A percentile compares a stretch with the other conserved stretches of the same genome.
Conservation (phyloP, 2,113 vertebrate genomes). For the Dasyprocta punctata region DNA sequence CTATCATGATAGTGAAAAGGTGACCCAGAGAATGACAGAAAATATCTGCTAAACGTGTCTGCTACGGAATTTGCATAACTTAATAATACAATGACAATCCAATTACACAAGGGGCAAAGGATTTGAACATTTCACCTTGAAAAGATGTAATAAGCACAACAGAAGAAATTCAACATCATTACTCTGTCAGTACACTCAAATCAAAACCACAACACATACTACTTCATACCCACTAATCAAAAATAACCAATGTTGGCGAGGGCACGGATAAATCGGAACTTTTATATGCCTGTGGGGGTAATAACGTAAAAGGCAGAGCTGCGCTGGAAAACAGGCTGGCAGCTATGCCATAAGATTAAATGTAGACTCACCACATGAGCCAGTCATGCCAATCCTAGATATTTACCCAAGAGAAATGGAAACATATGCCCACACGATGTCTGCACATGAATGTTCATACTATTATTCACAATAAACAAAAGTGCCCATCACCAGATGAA, state of each 20-base stretch:
- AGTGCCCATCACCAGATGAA: neutral
- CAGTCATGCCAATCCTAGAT: neutral
- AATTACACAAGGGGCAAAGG: neutral
- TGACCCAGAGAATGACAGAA: neutral
- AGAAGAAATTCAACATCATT: neutral
- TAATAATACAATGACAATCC: neutral
- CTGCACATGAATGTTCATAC: neutral
- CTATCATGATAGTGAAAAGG: neutral
- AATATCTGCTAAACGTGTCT: neutral
- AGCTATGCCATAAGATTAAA: neutral
- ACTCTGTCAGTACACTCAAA: neutral
- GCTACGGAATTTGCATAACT: neutral
- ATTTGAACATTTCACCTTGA: neutral
- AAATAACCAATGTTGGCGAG: neutral
- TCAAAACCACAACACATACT: neutral
- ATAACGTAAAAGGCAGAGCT: neutral
- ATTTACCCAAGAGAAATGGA: neutral
- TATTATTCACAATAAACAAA: neutral
- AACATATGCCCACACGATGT: neutral
- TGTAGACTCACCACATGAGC: neutral
- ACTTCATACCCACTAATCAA: neutral
- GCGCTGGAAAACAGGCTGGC: neutral
- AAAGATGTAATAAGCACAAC: neutral
- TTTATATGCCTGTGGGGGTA: too few species aligned
- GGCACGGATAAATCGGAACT: neutral